These are phyloP conservation scores for Oplegnathus fasciatus DNA, from an alignment of 2,113 vertebrate species.

Conservation along the genomic window DNA sequence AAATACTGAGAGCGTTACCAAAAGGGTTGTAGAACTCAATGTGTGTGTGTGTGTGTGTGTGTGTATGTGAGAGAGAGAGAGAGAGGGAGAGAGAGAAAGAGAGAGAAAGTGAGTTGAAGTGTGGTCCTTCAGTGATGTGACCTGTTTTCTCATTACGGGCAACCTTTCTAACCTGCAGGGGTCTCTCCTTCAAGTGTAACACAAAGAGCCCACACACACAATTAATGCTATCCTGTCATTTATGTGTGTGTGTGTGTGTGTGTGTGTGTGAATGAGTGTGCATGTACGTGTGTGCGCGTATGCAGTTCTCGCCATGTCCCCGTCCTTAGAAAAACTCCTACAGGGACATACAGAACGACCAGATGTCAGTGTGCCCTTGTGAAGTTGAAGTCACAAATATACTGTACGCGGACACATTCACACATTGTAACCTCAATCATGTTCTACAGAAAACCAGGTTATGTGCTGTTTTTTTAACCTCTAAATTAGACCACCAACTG, in stretches of 20 bases:
- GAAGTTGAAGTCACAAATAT: constrained; percentile 47
- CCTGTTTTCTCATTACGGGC: constrained; percentile 53
- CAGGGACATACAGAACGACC: constrained; percentile 50
- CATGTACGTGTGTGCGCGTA: constrained; percentile 5
- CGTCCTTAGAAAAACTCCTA: constrained; percentile 56
- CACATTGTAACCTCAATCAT: constrained; percentile 11
- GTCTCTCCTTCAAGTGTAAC: constrained; percentile 57
- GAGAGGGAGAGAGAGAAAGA: not conserved
- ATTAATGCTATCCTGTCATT: constrained; percentile 22
- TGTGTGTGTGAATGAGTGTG: not conserved
- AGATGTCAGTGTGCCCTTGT: constrained; percentile 75
- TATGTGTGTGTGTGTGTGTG: constrained; percentile 16
- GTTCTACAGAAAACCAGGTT: constrained; percentile 30
- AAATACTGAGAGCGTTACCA: not conserved
- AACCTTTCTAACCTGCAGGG: constrained; percentile 62
- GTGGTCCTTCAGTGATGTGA: constrained; percentile 58
- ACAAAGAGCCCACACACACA: constrained; percentile 39
- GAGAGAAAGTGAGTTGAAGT: constrained; percentile 7
- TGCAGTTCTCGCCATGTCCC: constrained; percentile 13
- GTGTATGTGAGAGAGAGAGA: not conserved
- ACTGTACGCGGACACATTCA: constrained; percentile 7
- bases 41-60: not conserved
- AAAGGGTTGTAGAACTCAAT: not conserved
- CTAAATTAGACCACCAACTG: constrained; percentile 57
- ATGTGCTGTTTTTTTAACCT: constrained; percentile 33